Percentiles rank a stretch among this genome's conserved stretches.
Evolutionary conservation across 2,888 invertebrate species (phyloP).

Genomic region (Amphipyra tragopoginis): DNA sequence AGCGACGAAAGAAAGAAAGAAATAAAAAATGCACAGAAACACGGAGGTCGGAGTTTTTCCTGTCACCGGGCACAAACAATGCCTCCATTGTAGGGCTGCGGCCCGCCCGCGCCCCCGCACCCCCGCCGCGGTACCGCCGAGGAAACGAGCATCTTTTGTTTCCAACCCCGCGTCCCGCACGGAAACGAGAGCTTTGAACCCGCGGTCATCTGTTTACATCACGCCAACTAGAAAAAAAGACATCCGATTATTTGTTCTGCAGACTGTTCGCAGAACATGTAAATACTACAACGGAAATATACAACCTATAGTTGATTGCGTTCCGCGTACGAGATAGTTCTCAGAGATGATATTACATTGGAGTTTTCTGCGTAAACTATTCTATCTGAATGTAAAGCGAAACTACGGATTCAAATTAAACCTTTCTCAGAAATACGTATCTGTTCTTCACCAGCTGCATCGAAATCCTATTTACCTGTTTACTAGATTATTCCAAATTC

Average conservation of each 20-base stretch:
- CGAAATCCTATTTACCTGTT: background rate
- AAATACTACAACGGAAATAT: constrained; percentile 18
- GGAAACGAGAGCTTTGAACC: constrained; percentile 86
- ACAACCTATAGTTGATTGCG: constrained; percentile 18
- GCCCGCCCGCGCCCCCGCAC: constrained; percentile 62
- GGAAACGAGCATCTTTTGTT: constrained; percentile 90
- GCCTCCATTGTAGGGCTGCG: constrained; percentile 81
- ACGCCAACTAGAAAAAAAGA: constrained; percentile 78
- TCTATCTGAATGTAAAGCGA: constrained; percentile 12
- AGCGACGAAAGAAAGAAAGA: constrained; percentile 76
- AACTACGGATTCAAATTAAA: background rate
- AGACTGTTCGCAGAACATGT: constrained; percentile 39
- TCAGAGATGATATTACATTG: constrained; percentile 19
- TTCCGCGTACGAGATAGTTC: constrained; percentile 6
- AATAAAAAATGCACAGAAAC: constrained; percentile 89
- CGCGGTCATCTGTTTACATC: constrained; percentile 88
- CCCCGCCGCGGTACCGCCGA: constrained; percentile 73
- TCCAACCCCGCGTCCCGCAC: constrained; percentile 76
- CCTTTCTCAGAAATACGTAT: constrained; percentile 4
- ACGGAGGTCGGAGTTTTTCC: constrained; percentile 90
- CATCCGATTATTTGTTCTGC: constrained; percentile 73
- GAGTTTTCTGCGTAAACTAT: constrained; percentile 23
- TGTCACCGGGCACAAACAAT: constrained; percentile 90
- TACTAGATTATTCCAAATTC: no score
- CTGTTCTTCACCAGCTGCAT: background rate